Base-by-base conservation (phyloP, 1,140 invertebrate genomes). In the Papilio helenus region DNA sequence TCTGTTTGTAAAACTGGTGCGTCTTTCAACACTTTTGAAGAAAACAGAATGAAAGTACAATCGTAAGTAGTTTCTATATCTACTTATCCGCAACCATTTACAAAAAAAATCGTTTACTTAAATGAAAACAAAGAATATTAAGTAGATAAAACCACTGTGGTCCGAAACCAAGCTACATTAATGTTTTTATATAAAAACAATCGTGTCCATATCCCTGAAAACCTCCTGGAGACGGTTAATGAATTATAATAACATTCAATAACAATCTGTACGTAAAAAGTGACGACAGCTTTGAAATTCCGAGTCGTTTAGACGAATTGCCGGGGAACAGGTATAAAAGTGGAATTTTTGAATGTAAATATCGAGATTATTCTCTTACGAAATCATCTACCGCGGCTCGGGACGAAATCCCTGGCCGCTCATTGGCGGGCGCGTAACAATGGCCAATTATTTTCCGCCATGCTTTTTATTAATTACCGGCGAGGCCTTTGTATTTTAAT, bases 401-500 rank as follows among this genome's bases (percentile, higher is more conserved):
- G 39, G 58, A 77, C 76, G 72, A 83, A 81, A 71, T 81, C 80
- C 65, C 80, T 81, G 81, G 46, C 74, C 72, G 74, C 82, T 80
- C 79, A 83, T 85, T 85, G 84, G 85, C 83, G 79, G 81, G 71
- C 73, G 79, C 78, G 77, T 83, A 90, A 92, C 90, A 93, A 93
- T 92, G 80, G 87, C 82, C 88, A 90, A 91, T 93, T 92, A 93
- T 91, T 91, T 89, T 88, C 84, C 81, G 81, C 85, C 85, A 87
- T 89, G 84, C 84, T 90, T 88, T 91, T 91, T 93, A 91, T 91
- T 91, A 91, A 92, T 91, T 89, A 90, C 85, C 81, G 81, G 80
- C 81, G 84, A 87, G 80, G 83, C 85, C 88, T 93, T 91, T 93
- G 92, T 92, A 91, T 93, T 93, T 90, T 92, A 91, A 92, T 91